These are phyloP conservation scores for Hypothenemus hampei DNA, from an alignment of 1,140 invertebrate species.

Conservation along the genomic window DNA sequence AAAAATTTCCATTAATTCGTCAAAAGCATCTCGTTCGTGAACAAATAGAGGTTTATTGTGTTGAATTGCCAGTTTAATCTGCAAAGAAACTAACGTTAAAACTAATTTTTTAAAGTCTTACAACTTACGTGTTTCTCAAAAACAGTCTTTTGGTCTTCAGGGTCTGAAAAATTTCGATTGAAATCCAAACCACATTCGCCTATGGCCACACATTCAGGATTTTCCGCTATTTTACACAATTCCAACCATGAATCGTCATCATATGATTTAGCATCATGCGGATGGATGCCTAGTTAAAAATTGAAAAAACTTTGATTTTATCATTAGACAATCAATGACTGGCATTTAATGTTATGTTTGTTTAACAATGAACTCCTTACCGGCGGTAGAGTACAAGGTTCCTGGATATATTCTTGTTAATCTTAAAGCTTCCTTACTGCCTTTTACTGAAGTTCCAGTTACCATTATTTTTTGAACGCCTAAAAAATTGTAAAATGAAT, in stretches of 20 bases:
- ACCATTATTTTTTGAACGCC: conserved; percentile 94
- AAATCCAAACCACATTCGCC: conserved; percentile 94
- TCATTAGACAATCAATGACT: too few relatives aligned
- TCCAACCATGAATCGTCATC: conserved; percentile 70
- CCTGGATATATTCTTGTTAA: conserved; percentile 84
- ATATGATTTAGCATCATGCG: conserved; percentile 93
- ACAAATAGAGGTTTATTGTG: conserved; percentile 85
- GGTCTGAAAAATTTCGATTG: conserved; percentile 89
- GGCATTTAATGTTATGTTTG: not conserved
- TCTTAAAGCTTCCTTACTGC: conserved; percentile 84
- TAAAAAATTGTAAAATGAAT: conserved; percentile 40
- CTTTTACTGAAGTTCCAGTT: conserved; percentile 80
- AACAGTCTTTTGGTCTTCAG: conserved; percentile 76
- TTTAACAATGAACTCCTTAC: conserved; percentile 46
- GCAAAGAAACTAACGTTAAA: conserved; percentile 34
- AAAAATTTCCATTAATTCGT: conserved; percentile 66
- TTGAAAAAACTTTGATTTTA: too few relatives aligned
- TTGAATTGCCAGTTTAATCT: conserved; percentile 80
- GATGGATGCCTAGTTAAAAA: conserved; percentile 90
- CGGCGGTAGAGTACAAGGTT: conserved; percentile 87
- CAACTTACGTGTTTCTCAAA: conserved; percentile 78
- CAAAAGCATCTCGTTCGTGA: conserved; percentile 86
- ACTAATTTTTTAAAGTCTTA: not conserved
- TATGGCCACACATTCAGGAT: conserved; percentile 87
- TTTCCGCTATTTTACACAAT: conserved; percentile 65